Base-by-base conservation (phyloP, 2,888 invertebrate genomes). In the Lamproptera curius region DNA sequence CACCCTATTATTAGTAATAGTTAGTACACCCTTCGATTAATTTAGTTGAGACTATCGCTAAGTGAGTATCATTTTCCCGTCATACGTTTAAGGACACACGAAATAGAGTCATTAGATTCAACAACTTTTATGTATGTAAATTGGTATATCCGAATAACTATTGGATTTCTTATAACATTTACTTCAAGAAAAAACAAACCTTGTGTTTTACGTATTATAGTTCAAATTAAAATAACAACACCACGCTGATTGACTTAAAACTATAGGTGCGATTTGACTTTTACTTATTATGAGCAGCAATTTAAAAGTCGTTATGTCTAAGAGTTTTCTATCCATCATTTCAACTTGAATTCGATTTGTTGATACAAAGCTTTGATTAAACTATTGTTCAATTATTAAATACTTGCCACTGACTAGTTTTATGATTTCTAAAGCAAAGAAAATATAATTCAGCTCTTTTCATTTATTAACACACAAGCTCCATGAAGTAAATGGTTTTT, bases 91-190 rank as follows among this genome's bases (percentile, higher is more conserved):
- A 51, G 53, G 54, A 50, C 54, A 56, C 75, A 74, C 68, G 74
- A 51, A 70, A 74, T 72, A 62, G 54, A 68, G 74, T 66, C 74
- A 71, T 74, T 70, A 73, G 42, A 5, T 13, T 31, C 46, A 42
- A 52, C 48, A 53, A 47, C 39, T 35, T 39, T 47, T 16, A 20
- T 14, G 16, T 13, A 16, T 20, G 39, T 26, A 40, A 49, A 49
- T 38, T 40, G 34, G 23, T 20, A 13, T 42, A 34, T 42, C 46
- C 38, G 42, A 38, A 42, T 41, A 38, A 23, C 26, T 40, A 16
- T 37, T 33, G 17, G 16, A 42, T 16, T 33, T 26, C 33, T 9
- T 36, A 16, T 37, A 20, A 20, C 33, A 34, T 15, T 9, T 11
- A 13, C 28, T 42, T 20, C 6, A 14, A 17, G 15, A 3, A n/a